Conservation (phyloP, 2,888 invertebrate genomes). For the Macrophya annulata region DNA sequence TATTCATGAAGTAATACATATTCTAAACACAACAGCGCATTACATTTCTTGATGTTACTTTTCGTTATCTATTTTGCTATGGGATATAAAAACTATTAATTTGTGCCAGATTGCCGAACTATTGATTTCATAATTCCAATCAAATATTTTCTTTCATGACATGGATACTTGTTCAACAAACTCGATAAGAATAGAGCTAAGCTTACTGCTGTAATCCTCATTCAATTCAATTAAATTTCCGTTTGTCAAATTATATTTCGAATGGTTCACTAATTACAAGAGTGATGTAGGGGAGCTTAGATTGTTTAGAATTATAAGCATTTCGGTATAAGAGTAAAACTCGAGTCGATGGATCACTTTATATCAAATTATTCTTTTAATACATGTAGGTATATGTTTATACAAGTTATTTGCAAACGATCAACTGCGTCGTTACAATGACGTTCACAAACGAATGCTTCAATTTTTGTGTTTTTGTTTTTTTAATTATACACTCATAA, state of each 20-base stretch:
- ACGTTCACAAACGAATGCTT: conserved; percentile 36
- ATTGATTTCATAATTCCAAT: background rate
- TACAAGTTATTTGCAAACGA: conserved; percentile 39
- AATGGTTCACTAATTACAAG: background rate
- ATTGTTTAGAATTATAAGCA: background rate
- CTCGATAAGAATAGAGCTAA: background rate
- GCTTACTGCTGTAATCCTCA: background rate
- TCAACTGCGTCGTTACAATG: conserved; percentile 2
- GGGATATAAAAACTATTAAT: no score
- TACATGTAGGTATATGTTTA: conserved; percentile 51
- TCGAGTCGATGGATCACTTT: conserved; percentile 21
- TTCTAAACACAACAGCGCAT: background rate
- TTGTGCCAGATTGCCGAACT: no score
- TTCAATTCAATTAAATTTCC: background rate
- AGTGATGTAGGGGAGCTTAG: background rate
- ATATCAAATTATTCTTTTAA: conserved; percentile 53
- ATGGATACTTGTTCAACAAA: background rate
- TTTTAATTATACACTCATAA: background rate
- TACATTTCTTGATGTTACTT: background rate
- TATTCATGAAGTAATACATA: background rate
- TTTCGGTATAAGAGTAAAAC: conserved; percentile 2
- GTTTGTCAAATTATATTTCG: background rate
- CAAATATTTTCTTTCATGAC: background rate
- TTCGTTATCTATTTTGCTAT: background rate
- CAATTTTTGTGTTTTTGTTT: background rate